phyloP scores from a whole-genome alignment of 2,113 vertebrate species.

The Tapirus terrestris region DNA sequence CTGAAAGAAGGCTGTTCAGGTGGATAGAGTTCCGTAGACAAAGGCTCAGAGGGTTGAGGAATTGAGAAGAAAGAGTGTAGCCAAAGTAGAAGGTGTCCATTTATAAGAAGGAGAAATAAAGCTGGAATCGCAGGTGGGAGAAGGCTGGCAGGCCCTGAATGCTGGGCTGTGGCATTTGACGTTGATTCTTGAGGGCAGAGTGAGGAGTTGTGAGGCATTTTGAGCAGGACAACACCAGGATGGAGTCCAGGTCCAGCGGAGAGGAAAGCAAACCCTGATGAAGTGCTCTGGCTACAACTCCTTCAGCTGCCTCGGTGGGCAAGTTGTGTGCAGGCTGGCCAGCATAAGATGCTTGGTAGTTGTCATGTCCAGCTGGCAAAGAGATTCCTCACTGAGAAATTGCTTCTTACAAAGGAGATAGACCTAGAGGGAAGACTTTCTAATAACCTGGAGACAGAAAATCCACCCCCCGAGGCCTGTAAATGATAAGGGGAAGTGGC shows the following conservation, averaged over 20 bases:
- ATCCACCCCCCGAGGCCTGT: not conserved
- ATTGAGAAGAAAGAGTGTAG: not conserved
- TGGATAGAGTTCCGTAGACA: not conserved
- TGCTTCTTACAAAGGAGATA: not conserved
- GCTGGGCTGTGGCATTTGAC: not conserved
- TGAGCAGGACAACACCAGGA: not conserved
- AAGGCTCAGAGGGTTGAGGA: not conserved
- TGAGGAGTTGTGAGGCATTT: not conserved
- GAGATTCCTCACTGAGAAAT: not conserved
- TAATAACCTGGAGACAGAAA: not conserved
- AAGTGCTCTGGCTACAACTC: rapidly evolving
- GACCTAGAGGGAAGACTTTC: not conserved
- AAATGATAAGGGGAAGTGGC: not conserved
- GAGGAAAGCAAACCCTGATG: not conserved
- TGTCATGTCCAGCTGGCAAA: not conserved
- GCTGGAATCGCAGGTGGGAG: not conserved
- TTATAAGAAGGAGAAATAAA: not conserved
- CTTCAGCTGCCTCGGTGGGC: too few relatives aligned
- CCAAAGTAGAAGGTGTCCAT: not conserved
- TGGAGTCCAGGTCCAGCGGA: not conserved
- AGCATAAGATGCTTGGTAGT: not conserved
- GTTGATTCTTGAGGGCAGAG: not conserved
- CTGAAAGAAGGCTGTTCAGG: not conserved
- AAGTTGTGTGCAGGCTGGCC: not conserved
- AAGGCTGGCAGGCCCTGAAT: too few relatives aligned